Conservation (phyloP, 2,797 vertebrate species). For the Uromys caudimaculatus region DNA sequence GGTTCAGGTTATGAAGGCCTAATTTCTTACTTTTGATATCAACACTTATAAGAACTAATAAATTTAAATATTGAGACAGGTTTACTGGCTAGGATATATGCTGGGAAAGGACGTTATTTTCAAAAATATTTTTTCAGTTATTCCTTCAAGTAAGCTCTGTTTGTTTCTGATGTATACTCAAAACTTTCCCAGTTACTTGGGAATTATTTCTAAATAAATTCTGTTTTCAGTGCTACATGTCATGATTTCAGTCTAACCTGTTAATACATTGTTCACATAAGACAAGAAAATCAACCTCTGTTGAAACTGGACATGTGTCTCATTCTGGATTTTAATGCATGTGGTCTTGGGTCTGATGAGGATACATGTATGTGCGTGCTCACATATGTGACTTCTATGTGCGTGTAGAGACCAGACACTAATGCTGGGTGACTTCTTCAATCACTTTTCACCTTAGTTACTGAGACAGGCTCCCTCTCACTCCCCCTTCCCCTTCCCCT, state of each 20-base stretch:
- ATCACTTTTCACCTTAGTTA: neutral
- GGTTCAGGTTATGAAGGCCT: slow-evolving; percentile 38
- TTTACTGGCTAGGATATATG: neutral
- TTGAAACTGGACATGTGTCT: neutral
- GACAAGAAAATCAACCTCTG: neutral
- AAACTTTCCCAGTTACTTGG: slow-evolving; percentile 2
- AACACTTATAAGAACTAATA: neutral
- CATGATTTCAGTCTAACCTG: neutral
- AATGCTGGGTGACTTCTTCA: neutral
- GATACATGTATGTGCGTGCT: neutral
- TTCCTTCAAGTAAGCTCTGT: neutral
- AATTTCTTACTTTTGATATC: slow-evolving; percentile 14
- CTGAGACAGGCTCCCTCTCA: too few species aligned
- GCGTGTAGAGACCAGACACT: neutral
- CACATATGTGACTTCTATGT: neutral
- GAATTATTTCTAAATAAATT: slow-evolving; percentile 37
- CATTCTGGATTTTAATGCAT: neutral
- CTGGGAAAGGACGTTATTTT: neutral
- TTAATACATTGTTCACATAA: neutral
- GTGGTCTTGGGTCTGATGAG: neutral
- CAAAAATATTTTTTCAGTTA: slow-evolving; percentile 5
- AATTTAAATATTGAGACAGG: neutral
- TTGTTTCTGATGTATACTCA: neutral
- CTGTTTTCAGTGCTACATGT: neutral
- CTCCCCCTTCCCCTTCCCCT: too few species aligned